These are phyloP conservation scores for Schizopygopsis pylzovi DNA, from an alignment of 2,797 vertebrate genomes.

Conservation along the genomic window DNA sequence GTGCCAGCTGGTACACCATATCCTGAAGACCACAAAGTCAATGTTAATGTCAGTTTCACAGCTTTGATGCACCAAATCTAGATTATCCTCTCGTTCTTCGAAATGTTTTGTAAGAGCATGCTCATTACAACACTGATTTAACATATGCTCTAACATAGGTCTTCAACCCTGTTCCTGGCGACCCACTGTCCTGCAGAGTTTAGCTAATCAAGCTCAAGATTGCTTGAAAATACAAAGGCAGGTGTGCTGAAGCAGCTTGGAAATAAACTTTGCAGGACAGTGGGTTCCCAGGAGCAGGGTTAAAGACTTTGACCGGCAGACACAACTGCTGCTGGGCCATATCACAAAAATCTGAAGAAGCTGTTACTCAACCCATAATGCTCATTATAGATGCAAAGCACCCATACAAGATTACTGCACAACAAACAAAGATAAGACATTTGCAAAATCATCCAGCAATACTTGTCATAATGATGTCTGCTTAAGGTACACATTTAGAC, in stretches of 20 bases:
- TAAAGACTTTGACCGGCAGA: neutral
- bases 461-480: neutral
- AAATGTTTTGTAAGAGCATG: neutral
- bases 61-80: neutral
- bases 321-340: neutral
- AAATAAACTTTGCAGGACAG: too few species aligned
- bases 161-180: too few species aligned
- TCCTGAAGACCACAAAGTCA: constrained; percentile 32
- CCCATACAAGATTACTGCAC: neutral
- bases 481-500: neutral
- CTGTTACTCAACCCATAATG: neutral
- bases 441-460: neutral
- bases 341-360: neutral
- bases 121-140: neutral
- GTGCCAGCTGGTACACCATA: constrained; percentile 14
- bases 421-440: neutral
- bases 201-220: too few species aligned
- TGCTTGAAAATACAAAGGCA: too few species aligned
- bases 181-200: too few species aligned
- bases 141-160: too few species aligned
- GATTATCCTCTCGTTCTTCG: neutral
- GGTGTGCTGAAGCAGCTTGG: too few species aligned
- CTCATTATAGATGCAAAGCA: neutral
- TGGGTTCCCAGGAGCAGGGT: too few species aligned
- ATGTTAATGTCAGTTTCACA: constrained; percentile 16